A percentile compares a stretch with the other conserved stretches of the same genome.
Evolutionary conservation across 2,797 vertebrate species (phyloP).

Genomic region (Rhadinocentrus ornatus): DNA sequence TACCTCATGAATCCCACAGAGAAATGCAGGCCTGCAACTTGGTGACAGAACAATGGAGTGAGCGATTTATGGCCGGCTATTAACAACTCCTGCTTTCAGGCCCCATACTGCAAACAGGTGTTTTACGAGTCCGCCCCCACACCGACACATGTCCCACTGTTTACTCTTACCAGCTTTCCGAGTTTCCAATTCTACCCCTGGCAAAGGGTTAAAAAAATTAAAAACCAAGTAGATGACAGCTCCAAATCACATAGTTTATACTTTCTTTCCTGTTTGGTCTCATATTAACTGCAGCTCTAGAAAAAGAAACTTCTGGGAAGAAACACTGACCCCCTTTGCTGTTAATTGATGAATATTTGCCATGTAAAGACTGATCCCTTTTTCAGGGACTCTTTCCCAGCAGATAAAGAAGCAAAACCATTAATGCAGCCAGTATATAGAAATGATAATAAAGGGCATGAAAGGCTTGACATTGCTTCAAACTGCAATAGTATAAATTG

Average conservation of each 20-base stretch:
- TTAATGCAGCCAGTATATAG: conserved; percentile 21
- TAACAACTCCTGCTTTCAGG: conserved; percentile 78
- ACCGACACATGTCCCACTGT: conserved; percentile 62
- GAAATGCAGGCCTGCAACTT: conserved; percentile 74
- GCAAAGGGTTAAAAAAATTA: conserved; percentile 58
- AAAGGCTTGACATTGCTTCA: conserved; percentile 13
- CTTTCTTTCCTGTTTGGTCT: conserved; percentile 39
- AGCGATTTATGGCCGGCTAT: conserved; percentile 82
- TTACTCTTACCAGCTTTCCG: conserved; percentile 54
- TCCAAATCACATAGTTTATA: conserved; percentile 44
- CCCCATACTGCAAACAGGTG: conserved; percentile 81
- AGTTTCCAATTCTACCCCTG: conserved; percentile 43
- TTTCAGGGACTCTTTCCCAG: conserved; percentile 28
- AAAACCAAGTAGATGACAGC: conserved; percentile 38
- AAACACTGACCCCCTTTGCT: conserved; percentile 29
- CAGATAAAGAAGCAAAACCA: conserved; percentile 20
- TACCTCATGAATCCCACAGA: conserved; percentile 64
- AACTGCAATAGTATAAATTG: conserved; percentile 28
- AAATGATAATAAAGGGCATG: conserved; percentile 13
- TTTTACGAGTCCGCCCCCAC: conserved; percentile 73
- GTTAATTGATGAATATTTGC: conserved; percentile 38
- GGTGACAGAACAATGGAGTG: conserved; percentile 83
- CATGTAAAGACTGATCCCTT: conserved; percentile 27
- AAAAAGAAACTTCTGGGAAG: conserved; percentile 12
- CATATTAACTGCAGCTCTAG: conserved; percentile 12